Percentiles rank a stretch among this genome's conserved stretches.
Conservation (phyloP, 2,797 vertebrate genomes). For the Gambusia yucatana region DNA sequence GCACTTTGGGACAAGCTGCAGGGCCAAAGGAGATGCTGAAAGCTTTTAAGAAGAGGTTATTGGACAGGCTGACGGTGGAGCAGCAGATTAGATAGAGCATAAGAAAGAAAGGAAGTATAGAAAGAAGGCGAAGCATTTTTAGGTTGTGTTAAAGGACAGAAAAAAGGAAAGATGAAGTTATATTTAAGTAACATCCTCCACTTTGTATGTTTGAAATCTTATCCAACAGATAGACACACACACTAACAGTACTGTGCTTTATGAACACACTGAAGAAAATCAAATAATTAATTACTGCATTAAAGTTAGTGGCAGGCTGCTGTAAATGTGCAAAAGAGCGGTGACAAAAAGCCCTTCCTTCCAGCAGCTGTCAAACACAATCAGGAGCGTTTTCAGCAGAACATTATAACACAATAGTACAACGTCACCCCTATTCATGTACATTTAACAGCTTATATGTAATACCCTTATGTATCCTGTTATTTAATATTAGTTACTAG, state of each 20-base stretch:
- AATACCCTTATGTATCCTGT: background rate
- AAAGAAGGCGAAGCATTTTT: constrained; percentile 1
- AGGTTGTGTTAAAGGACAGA: background rate
- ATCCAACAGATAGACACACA: background rate
- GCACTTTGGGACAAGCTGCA: constrained; percentile 37
- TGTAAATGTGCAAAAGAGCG: background rate
- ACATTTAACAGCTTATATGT: background rate
- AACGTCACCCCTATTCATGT: background rate
- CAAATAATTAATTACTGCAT: background rate
- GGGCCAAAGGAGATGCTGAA: constrained; percentile 37
- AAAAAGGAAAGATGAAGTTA: background rate
- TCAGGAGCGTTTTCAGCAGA: background rate
- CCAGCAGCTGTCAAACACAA: background rate
- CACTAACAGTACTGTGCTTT: background rate
- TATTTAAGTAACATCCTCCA: background rate
- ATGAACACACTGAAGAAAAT: background rate
- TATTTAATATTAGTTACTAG: background rate
- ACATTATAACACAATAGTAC: background rate
- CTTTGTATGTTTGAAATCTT: background rate
- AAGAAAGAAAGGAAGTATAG: constrained; percentile 25
- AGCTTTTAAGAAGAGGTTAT: constrained; percentile 41
- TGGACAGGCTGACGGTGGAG: background rate
- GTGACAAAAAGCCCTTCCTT: background rate
- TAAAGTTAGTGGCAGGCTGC: background rate
- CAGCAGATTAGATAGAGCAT: constrained; percentile 15